phyloP scores from a whole-genome alignment of 2,113 vertebrate genomes.

The Tachycineta bicolor region DNA sequence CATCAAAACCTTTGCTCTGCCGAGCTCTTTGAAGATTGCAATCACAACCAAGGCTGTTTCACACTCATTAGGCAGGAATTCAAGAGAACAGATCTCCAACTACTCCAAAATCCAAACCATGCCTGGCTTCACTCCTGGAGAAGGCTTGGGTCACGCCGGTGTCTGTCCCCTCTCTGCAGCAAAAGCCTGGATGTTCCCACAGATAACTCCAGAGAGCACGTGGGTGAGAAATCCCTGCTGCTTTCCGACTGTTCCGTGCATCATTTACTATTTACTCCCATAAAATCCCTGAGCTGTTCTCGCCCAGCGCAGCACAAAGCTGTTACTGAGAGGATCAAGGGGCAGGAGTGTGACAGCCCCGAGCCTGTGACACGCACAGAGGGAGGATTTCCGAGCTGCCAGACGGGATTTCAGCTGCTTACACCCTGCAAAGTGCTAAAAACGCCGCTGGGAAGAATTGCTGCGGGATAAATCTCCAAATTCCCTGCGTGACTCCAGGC shows the following conservation, averaged over 20 bases:
- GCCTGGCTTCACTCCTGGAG: not conserved
- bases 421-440: not conserved
- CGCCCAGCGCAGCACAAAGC: not conserved
- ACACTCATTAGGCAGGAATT: conserved; percentile 2
- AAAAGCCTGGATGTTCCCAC: not conserved
- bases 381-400: not conserved
- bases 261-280: not conserved
- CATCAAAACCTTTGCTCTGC: conserved; percentile 3
- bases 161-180: not conserved
- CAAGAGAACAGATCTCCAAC: not conserved
- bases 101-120: not conserved
- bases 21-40: not conserved
- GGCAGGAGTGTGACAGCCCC: conserved; percentile 15
- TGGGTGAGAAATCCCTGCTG: conserved; percentile 1
- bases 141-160: not conserved
- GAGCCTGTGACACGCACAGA: not conserved
- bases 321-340: conserved; percentile 4
- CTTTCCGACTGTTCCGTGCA: not conserved
- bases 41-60: not conserved
- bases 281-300: not conserved
- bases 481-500: not conserved
- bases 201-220: not conserved
- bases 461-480: not conserved
- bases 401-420: conserved; percentile 4
- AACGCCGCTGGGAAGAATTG: not conserved